These are phyloP conservation scores for Sinocyclocheilus anophthalmus DNA, from an alignment of 2,113 vertebrate genomes.

Conservation along the genomic window DNA sequence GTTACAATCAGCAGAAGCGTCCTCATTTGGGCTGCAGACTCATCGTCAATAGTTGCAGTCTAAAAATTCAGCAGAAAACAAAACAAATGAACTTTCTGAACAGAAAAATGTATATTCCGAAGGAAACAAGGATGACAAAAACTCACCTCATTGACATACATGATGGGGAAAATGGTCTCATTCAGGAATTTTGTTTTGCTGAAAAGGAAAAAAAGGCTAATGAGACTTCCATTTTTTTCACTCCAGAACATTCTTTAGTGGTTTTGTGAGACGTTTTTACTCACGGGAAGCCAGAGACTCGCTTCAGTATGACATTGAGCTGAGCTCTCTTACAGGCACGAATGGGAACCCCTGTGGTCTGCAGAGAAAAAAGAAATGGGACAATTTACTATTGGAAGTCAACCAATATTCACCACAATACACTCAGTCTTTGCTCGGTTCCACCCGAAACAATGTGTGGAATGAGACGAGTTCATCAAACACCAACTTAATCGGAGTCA, in stretches of 20 bases:
- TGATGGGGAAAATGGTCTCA: constrained; percentile 80
- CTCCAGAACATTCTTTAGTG: neutral
- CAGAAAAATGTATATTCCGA: neutral
- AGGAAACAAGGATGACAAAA: neutral
- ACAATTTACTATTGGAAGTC: constrained; percentile 8
- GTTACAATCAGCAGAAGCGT: constrained; percentile 75
- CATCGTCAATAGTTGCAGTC: constrained; percentile 77
- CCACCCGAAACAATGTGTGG: neutral
- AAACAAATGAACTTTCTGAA: neutral
- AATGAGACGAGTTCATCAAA: neutral
- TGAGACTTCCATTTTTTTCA: neutral
- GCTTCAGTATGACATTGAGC: constrained; percentile 77
- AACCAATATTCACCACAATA: neutral
- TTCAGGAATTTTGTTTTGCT: constrained; percentile 74
- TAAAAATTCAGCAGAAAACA: constrained; percentile 35
- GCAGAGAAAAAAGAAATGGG: neutral
- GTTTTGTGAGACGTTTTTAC: constrained; percentile 48
- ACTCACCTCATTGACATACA: constrained; percentile 82
- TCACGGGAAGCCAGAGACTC: constrained; percentile 77
- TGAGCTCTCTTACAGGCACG: constrained; percentile 81
- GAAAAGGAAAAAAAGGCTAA: constrained; percentile 12
- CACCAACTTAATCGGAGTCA: neutral
- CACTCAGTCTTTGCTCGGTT: neutral
- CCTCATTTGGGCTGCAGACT: constrained; percentile 74
- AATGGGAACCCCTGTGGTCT: constrained; percentile 79